phyloP scores from a whole-genome alignment of 2,888 invertebrate species.

The Limnephilus rhombicus region DNA sequence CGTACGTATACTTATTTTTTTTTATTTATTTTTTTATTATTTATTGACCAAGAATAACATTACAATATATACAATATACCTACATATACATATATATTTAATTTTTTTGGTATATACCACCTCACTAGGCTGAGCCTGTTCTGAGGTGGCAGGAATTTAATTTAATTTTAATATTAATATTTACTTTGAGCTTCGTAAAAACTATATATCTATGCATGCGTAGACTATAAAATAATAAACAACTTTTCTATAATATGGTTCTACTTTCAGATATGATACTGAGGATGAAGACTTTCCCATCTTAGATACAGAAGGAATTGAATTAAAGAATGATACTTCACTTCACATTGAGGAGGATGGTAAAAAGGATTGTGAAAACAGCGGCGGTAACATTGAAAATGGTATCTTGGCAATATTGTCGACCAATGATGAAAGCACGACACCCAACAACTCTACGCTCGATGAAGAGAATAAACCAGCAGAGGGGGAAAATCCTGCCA shows the following conservation, averaged over 20 bases:
- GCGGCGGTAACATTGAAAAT: neutral
- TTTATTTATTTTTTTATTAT: no score
- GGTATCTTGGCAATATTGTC: neutral
- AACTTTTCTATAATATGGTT: neutral
- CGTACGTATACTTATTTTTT: neutral
- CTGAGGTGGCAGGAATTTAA: no score
- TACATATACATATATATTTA: no score
- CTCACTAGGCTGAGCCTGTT: no score
- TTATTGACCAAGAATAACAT: no score
- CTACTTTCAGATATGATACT: slow-evolving; percentile 38
- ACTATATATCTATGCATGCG: no score
- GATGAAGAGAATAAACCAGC: neutral
- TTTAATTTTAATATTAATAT: no score
- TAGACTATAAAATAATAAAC: neutral
- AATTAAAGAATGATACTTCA: neutral
- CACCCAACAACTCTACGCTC: neutral
- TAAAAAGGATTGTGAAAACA: neutral
- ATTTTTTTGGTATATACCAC: no score
- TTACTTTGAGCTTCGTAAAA: neutral
- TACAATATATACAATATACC: no score
- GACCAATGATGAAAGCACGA: neutral
- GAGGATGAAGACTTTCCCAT: slow-evolving; percentile 19
- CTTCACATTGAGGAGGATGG: neutral
- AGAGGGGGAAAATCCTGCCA: neutral
- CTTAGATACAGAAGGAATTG: neutral